Conservation (phyloP, 2,797 vertebrate genomes). For the Labeo calbasu region DNA sequence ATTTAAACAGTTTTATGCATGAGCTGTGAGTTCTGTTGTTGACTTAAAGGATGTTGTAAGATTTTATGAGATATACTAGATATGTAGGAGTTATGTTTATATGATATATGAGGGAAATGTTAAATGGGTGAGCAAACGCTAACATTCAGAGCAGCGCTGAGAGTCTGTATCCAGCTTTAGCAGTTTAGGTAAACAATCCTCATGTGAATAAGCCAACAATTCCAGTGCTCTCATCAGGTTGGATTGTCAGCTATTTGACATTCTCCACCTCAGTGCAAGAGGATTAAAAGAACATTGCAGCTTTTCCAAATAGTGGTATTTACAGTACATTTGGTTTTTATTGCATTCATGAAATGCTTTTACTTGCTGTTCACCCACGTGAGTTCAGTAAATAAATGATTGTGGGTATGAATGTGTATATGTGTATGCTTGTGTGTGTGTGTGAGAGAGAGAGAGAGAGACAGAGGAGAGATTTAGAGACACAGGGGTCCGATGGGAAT, state of each 20-base stretch:
- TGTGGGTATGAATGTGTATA: constrained; percentile 25
- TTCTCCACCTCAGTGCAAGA: constrained; percentile 61
- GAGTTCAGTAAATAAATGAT: constrained; percentile 47
- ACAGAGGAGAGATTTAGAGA: not conserved
- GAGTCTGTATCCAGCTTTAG: constrained; percentile 57
- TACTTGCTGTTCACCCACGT: constrained; percentile 30
- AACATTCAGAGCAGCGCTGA: not conserved
- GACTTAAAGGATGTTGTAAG: not conserved
- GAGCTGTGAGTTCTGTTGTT: not conserved
- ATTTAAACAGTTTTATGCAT: not conserved
- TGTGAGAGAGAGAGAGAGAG: not conserved
- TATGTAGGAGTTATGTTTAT: not conserved
- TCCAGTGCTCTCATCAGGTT: constrained; percentile 68
- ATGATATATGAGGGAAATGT: not conserved
- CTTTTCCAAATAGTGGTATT: constrained; percentile 50
- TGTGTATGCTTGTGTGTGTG: constrained; percentile 4
- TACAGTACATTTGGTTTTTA: constrained; percentile 48
- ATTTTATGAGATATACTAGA: not conserved
- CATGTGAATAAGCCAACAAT: constrained; percentile 50
- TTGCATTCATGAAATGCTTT: constrained; percentile 46
- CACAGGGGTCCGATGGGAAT: constrained; percentile 29
- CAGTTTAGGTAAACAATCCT: constrained; percentile 39
- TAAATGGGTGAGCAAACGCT: not conserved
- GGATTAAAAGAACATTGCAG: constrained; percentile 51
- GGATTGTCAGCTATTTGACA: constrained; percentile 74